Base-by-base conservation (phyloP, 2,888 invertebrate genomes). In the Belgica antarctica region DNA sequence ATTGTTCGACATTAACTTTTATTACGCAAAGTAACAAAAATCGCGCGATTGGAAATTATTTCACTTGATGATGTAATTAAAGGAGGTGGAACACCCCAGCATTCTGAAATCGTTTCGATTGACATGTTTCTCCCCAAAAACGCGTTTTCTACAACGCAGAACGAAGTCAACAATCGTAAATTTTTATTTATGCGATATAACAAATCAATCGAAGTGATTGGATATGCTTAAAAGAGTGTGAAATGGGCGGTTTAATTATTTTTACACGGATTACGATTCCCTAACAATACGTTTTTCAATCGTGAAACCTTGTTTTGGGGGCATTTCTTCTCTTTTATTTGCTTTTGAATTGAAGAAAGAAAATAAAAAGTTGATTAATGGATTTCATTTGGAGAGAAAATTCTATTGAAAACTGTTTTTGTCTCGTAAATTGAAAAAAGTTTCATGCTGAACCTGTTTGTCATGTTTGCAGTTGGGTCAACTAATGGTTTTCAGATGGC, bases 181-280 rank as follows among this genome's bases (percentile, higher is more conserved):
- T 41, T 41, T 36, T 3, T 5, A 57, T 17, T 15, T 57, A 25
- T 68, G 47, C 68, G 52, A 68, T 68, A 17, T 27, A 57, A 68
- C 68, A 57, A 68, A 68, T 68, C 68, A 68, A 68, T 68, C 68
- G 68, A 34, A 27, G 15, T 19, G 57, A 68, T 68, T 68, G 52
- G 68, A 68, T 68, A 68, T 47, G 68, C 68, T 68, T 52, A 68
- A 47, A 52, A 47, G 66, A 68, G 68, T 68, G 68, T 68, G 68
- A 68, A 68, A 68, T 68, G 68, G 68, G 68, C 68, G 68, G 68
- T 57, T 68, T 68, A 68, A 68, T 68, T 68, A 68, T 68, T 68
- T 68, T 68, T 68, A 68, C 68, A 68, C 57, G 57, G 57, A 57
- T 34, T 68, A 27, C 52, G 52, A 52, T 22, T 52, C 52, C 22